These are phyloP conservation scores for Peromyscus eremicus DNA, from an alignment of 2,797 vertebrate species.

Conservation along the genomic window DNA sequence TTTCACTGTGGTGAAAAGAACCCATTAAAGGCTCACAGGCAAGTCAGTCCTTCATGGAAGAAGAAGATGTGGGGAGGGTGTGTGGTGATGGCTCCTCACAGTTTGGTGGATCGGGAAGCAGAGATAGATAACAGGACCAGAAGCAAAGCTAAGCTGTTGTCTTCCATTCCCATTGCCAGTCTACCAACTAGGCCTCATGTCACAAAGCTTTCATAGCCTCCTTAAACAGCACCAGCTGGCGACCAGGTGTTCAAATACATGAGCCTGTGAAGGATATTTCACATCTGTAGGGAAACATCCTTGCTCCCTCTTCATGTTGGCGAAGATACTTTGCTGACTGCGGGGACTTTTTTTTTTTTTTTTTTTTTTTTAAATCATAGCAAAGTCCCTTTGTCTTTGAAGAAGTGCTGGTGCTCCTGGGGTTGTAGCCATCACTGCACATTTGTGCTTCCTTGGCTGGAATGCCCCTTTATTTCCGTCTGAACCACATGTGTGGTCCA, in stretches of 20 bases:
- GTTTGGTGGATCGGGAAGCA: neutral
- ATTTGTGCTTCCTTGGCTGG: slow-evolving; percentile 25
- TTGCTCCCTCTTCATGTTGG: neutral
- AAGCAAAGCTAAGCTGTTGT: neutral
- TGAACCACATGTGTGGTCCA: slow-evolving; percentile 61
- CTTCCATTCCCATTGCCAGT: neutral
- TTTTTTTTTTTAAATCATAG: neutral
- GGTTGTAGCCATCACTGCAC: neutral
- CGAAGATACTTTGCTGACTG: neutral
- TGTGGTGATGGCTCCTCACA: neutral
- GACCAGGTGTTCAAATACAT: neutral
- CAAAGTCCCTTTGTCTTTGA: neutral
- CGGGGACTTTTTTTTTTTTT: neutral
- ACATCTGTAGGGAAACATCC: neutral
- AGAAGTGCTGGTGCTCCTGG: neutral
- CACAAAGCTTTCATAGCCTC: neutral
- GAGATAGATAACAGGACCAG: neutral
- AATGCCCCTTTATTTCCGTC: neutral
- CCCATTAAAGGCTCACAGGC: neutral
- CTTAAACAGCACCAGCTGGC: neutral
- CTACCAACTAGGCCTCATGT: neutral
- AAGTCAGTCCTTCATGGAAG: neutral
- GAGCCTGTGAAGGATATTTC: neutral
- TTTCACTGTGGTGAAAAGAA: neutral
- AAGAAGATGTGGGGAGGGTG: neutral